Conservation (phyloP, 2,797 vertebrate genomes). For the Falco naumanni region DNA sequence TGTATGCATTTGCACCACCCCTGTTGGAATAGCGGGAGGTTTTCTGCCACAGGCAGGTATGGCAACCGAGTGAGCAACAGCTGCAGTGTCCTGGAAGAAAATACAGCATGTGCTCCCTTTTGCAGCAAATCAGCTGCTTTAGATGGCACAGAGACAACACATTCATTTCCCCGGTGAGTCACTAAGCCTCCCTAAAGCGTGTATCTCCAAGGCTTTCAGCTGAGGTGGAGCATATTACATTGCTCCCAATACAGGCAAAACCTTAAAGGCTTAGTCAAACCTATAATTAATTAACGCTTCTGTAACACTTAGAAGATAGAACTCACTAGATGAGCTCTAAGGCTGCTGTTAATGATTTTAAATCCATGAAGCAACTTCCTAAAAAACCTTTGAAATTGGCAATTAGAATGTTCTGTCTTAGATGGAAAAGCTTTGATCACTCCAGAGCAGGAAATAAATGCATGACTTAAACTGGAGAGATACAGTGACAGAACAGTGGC, state of each 20-base stretch:
- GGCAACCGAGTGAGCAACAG: background rate
- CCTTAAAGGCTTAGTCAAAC: conserved; percentile 25
- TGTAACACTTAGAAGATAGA: conserved; percentile 26
- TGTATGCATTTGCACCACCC: background rate
- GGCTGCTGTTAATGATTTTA: conserved; percentile 41
- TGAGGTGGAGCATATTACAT: background rate
- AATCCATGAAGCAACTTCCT: background rate
- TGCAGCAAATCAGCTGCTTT: background rate
- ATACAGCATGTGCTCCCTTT: background rate
- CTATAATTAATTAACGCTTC: conserved; percentile 29
- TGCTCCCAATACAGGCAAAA: background rate
- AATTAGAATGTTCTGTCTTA: conserved; percentile 34
- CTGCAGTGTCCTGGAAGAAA: conserved; percentile 12
- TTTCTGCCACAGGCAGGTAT: conserved; percentile 29
- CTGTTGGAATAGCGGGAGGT: background rate
- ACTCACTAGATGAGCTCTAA: background rate
- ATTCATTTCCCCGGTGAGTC: background rate
- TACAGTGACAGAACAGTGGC: background rate
- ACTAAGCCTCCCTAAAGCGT: background rate
- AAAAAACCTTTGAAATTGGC: conserved; percentile 48
- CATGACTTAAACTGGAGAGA: conserved; percentile 1
- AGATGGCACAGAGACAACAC: background rate
- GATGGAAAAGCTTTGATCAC: conserved; percentile 38
- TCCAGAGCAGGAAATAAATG: conserved; percentile 26
- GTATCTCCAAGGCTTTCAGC: background rate